Base-by-base conservation (phyloP, 2,797 vertebrate species). In the Staurois parvus region DNA sequence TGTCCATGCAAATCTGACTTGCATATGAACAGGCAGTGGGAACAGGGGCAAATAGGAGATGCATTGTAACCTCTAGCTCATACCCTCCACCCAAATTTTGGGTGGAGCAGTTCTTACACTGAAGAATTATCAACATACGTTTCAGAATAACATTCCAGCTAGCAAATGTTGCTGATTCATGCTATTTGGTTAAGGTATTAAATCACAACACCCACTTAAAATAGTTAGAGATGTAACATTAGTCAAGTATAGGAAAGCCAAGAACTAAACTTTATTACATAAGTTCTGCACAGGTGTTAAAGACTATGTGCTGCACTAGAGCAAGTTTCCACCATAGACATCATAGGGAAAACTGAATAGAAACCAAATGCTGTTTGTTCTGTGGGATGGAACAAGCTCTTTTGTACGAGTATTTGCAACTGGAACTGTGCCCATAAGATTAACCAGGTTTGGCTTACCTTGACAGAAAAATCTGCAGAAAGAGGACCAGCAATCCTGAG, bases 391-490 rank as follows among this genome's bases (percentile, higher is more conserved):
- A 66, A 29, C 64, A 26, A 29, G 11, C 28, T 13, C 17, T 13
- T 13, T 29, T 66, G n/a, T 64, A 64, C 59, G 11, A 26, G 59
- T 64, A 24, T 64, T 52, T 52, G 19, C 48, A 64, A 64, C 8
- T 64, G 48, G 48, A 52, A 24, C 45, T 28, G 3, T 28, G 9
- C 26, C 34, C 21, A 68, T 68, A 45, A 42, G 64, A 66, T 66
- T 66, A 28, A 66, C 17, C 9, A 29, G 10, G 26, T 26, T 66
- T 66, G 28, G 28, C 95, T 96, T 93, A 99, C 98, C 95, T 99
- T 99, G 88, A 99, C 75, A 42, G 96, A 97, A 90, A 99, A 98
- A 90, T 99, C 98, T 42, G 97, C 97, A 83, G 93, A 93, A 4
- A 99, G 95, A 9, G 98, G 98, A 3, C 98, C 98, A 29, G 93